A percentile compares a stretch with the other conserved stretches of the same genome.
phyloP scores from a whole-genome alignment of 2,113 vertebrate species.

The Mus spicilegus region DNA sequence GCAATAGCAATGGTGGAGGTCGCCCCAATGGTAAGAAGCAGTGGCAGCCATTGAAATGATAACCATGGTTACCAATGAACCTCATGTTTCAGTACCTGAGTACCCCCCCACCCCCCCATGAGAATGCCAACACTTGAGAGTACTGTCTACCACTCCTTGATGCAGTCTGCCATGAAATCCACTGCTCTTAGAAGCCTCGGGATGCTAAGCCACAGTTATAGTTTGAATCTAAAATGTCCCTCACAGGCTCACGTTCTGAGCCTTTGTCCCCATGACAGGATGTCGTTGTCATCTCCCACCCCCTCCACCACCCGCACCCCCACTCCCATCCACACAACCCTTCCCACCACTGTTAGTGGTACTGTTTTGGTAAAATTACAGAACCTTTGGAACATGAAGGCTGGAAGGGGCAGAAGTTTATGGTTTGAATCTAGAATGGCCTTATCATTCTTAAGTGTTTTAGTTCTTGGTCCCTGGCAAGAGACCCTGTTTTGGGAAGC shows the following conservation, averaged over 20 bases:
- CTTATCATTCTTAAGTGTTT: neutral
- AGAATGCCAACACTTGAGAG: too few relatives aligned
- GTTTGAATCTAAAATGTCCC: neutral
- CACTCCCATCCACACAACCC: too few relatives aligned
- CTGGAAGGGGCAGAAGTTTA: neutral
- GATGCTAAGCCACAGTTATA: neutral
- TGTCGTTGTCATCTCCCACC: too few relatives aligned
- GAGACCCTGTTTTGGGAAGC: neutral
- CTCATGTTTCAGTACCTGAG: neutral
- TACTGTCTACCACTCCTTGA: too few relatives aligned
- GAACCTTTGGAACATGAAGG: neutral
- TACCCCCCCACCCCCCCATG: too few relatives aligned
- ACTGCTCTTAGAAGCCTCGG: too few relatives aligned
- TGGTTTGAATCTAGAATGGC: neutral
- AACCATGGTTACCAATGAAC: neutral
- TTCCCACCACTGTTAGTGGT: neutral
- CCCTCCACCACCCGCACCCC: too few relatives aligned
- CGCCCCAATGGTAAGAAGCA: neutral
- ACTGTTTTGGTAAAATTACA: neutral
- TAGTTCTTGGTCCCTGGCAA: neutral
- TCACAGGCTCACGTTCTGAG: neutral
- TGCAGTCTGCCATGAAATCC: too few relatives aligned
- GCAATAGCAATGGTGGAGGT: neutral
- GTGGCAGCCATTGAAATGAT: neutral
- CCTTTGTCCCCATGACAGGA: neutral